These are phyloP conservation scores for Pipistrellus nathusii DNA, from an alignment of 2,797 vertebrate species.

Conservation along the genomic window DNA sequence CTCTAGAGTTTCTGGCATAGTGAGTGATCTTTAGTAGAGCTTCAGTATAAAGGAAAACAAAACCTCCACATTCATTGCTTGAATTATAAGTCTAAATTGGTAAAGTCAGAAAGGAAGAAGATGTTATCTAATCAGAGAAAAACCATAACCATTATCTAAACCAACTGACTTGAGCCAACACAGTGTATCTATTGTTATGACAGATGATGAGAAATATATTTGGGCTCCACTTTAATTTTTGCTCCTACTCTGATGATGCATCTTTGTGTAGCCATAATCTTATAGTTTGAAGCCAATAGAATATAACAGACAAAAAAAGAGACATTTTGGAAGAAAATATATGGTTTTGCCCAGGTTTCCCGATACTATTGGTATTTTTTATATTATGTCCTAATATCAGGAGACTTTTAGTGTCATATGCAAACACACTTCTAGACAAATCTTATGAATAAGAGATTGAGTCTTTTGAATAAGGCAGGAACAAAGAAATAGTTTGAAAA, in stretches of 20 bases:
- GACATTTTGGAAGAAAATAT: neutral
- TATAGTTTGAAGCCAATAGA: neutral
- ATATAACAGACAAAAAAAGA: neutral
- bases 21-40: neutral
- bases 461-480: neutral
- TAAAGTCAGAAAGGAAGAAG: neutral
- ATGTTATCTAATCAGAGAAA: neutral
- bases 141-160: neutral
- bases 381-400: neutral
- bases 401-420: neutral
- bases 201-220: neutral
- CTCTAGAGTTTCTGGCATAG: neutral
- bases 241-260: neutral
- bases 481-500: neutral
- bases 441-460: neutral
- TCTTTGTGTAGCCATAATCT: neutral
- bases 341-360: neutral
- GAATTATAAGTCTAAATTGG: conserved; percentile 33
- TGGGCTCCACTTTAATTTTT: neutral
- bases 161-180: neutral
- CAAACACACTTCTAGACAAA: neutral
- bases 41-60: conserved; percentile 52
- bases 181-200: neutral
- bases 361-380: neutral
- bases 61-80: neutral